Conservation (phyloP, 2,113 vertebrate species). For the Eretmochelys imbricata region DNA sequence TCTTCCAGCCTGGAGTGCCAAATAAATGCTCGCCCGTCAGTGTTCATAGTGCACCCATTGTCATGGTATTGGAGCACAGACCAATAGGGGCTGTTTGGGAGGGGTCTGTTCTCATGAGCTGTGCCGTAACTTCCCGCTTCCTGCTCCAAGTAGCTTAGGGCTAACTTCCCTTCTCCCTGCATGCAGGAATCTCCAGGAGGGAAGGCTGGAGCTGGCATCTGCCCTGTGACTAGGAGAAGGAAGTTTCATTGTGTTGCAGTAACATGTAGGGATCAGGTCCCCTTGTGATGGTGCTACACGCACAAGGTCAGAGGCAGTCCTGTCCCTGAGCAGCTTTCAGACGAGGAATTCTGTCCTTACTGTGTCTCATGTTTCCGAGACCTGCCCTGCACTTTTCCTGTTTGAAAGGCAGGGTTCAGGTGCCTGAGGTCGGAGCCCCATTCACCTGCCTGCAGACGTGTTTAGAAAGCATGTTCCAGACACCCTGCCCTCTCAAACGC, state of each 20-base stretch:
- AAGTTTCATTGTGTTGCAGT: constrained; percentile 26
- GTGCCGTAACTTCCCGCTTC: constrained; percentile 64
- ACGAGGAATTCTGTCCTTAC: neutral
- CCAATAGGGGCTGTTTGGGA: constrained; percentile 41
- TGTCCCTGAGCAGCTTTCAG: constrained; percentile 14
- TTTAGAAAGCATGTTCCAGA: neutral
- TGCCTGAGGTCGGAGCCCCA: neutral
- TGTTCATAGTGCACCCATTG: too few relatives aligned
- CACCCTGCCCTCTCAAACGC: neutral
- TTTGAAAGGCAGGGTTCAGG: neutral
- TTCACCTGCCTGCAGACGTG: neutral
- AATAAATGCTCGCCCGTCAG: fast-evolving
- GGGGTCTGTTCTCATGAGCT: constrained; percentile 52
- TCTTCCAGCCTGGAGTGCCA: neutral
- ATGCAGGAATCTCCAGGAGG: constrained; percentile 74
- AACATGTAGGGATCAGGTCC: neutral
- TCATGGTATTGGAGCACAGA: too few relatives aligned
- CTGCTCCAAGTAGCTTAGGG: constrained; percentile 60
- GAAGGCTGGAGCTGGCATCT: constrained; percentile 73
- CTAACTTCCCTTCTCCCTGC: constrained; percentile 74
- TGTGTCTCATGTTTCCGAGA: neutral
- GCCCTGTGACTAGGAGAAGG: constrained; percentile 70
- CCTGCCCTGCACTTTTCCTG: neutral
- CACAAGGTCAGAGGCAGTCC: neutral
- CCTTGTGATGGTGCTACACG: neutral